Conservation (phyloP, 2,797 vertebrate genomes). For the Helarctos malayanus region DNA sequence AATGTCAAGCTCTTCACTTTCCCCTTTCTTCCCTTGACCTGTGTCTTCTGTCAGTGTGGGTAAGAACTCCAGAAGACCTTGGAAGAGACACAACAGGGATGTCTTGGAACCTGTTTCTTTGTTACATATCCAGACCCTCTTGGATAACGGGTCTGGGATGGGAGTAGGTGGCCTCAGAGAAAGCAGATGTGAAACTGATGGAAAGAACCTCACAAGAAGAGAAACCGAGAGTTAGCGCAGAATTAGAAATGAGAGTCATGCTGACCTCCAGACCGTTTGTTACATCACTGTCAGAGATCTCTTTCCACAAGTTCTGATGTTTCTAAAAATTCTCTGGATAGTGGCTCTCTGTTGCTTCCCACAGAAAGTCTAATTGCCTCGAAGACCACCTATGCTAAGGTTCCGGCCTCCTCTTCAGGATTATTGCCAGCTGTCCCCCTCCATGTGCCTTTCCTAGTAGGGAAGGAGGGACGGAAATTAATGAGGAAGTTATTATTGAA, state of each 20-base stretch:
- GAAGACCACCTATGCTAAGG: slow-evolving; percentile 9
- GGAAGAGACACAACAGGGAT: neutral
- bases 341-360: slow-evolving; percentile 9
- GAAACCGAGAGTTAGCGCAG: neutral
- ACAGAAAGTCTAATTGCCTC: slow-evolving; percentile 58
- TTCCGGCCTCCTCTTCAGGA: neutral
- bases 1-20: neutral
- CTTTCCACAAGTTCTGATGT: neutral
- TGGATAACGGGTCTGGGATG: neutral
- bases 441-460: neutral
- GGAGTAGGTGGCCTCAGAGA: neutral
- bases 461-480: slow-evolving; percentile 25
- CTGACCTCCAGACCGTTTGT: neutral
- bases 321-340: neutral
- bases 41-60: neutral
- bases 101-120: neutral
- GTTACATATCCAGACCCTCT: neutral
- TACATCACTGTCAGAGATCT: neutral
- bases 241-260: neutral
- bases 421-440: neutral
- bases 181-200: neutral
- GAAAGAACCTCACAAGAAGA: neutral
- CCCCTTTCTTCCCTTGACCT: neutral
- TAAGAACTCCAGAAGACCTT: neutral
- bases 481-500: slow-evolving; percentile 54